phyloP scores from a whole-genome alignment of 2,113 vertebrate species.

The Phalacrocorax pelagicus region DNA sequence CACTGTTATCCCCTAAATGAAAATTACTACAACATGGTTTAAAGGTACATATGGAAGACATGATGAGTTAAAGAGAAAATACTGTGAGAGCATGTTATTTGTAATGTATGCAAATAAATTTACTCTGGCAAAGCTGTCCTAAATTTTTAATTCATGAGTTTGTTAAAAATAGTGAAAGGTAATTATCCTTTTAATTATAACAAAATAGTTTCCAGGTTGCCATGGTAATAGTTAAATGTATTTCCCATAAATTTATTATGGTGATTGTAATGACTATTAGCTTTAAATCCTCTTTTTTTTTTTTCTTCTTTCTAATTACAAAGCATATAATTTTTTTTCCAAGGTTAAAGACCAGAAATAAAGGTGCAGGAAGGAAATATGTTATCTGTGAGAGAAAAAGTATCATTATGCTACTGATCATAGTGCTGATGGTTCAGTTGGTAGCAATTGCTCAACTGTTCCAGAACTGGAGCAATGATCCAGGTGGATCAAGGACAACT shows the following conservation, averaged over 20 bases:
- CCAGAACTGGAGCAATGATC: neutral
- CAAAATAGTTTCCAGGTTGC: slow-evolving; percentile 41
- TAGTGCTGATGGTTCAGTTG: neutral
- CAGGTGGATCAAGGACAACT: neutral
- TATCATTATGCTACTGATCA: neutral
- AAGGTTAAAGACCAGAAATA: neutral
- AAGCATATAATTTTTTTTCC: neutral
- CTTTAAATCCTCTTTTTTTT: neutral
- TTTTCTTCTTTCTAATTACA: neutral
- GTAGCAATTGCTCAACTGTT: neutral
- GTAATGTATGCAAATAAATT: slow-evolving; percentile 8
- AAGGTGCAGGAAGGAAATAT: neutral
- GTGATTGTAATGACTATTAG: neutral
- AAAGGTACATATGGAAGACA: neutral
- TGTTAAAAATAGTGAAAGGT: slow-evolving; percentile 37
- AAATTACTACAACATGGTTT: neutral
- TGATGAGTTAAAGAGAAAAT: neutral
- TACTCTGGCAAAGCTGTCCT: neutral
- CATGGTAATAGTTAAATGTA: slow-evolving; percentile 2
- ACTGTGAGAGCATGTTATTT: neutral
- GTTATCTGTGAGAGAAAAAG: neutral
- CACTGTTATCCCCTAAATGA: neutral
- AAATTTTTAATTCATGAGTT: slow-evolving; percentile 48
- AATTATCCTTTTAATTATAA: slow-evolving; percentile 55
- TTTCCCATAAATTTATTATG: slow-evolving; percentile 28